A percentile compares a stretch with the other conserved stretches of the same genome.
phyloP scores from a whole-genome alignment of 2,113 vertebrate species.

The Crotalus tigris region DNA sequence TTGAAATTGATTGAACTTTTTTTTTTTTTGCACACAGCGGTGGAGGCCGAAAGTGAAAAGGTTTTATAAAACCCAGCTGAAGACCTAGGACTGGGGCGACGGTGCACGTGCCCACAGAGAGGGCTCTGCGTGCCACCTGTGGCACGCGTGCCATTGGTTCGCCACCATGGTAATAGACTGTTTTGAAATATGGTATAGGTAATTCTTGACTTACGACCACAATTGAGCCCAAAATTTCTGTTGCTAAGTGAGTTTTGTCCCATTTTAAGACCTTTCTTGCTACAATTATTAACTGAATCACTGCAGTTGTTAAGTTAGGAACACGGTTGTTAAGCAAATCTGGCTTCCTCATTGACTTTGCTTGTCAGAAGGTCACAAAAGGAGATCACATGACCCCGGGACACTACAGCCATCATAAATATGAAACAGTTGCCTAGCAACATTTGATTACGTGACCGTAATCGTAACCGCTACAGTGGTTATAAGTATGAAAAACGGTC shows the following conservation, averaged over 20 bases:
- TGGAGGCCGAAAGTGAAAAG: too few relatives aligned
- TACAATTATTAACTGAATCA: not conserved
- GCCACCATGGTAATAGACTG: not conserved
- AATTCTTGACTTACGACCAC: not conserved
- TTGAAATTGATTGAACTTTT: too few relatives aligned
- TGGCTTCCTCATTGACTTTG: not conserved
- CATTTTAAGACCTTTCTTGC: not conserved
- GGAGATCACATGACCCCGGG: not conserved
- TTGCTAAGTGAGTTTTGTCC: not conserved
- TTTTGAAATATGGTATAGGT: not conserved
- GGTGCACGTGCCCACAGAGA: too few relatives aligned
- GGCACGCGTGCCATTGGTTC: too few relatives aligned
- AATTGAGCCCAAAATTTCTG: not conserved
- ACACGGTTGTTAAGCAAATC: not conserved
- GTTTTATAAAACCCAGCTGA: too few relatives aligned
- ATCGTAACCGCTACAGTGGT: not conserved
- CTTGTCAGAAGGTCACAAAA: not conserved
- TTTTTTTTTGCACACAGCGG: too few relatives aligned
- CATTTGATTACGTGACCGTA: not conserved
- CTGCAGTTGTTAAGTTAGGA: too few relatives aligned
- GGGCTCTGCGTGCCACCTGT: too few relatives aligned
- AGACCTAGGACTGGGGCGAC: too few relatives aligned
- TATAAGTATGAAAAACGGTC: not conserved
- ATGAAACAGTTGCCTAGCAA: not conserved
- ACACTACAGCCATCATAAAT: not conserved